Evolutionary conservation across 2,888 invertebrate genomes (phyloP).

Genomic region (Nomada flava): DNA sequence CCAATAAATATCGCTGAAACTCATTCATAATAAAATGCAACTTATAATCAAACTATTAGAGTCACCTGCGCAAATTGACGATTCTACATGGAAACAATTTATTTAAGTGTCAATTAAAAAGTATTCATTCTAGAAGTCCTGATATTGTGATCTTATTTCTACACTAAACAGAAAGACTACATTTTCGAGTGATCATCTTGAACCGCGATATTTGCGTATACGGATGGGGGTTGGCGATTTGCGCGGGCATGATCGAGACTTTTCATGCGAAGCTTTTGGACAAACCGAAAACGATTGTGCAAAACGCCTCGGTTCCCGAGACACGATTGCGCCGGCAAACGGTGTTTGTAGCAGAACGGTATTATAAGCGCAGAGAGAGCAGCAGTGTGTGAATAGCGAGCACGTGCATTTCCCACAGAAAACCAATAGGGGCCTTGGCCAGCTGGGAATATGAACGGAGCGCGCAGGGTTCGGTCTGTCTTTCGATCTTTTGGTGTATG

Average conservation of each 20-base stretch:
- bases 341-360: constrained; percentile 65
- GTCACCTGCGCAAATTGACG: not conserved
- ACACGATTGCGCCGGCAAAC: constrained; percentile 55
- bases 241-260: not conserved
- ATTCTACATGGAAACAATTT: too few species aligned
- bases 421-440: constrained; percentile 82
- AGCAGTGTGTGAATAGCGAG: constrained; percentile 78
- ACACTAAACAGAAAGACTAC: too few species aligned
- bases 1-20: constrained; percentile 4
- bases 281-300: constrained; percentile 44
- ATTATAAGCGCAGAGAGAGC: constrained; percentile 63
- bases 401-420: constrained; percentile 84
- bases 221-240: not conserved
- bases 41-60: too few species aligned
- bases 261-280: constrained; percentile 4
- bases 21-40: too few species aligned
- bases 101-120: too few species aligned
- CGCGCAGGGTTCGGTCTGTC: constrained; percentile 84
- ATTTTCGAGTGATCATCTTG: not conserved
- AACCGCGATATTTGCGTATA: constrained; percentile 20
- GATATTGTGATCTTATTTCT: too few species aligned
- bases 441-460: constrained; percentile 84
- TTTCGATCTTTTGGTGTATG: constrained; percentile 59
- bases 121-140: too few species aligned
- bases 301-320: constrained; percentile 47